These are phyloP conservation scores for Oryzias dopingdopingensis DNA, from an alignment of 2,797 vertebrate species.

Conservation along the genomic window DNA sequence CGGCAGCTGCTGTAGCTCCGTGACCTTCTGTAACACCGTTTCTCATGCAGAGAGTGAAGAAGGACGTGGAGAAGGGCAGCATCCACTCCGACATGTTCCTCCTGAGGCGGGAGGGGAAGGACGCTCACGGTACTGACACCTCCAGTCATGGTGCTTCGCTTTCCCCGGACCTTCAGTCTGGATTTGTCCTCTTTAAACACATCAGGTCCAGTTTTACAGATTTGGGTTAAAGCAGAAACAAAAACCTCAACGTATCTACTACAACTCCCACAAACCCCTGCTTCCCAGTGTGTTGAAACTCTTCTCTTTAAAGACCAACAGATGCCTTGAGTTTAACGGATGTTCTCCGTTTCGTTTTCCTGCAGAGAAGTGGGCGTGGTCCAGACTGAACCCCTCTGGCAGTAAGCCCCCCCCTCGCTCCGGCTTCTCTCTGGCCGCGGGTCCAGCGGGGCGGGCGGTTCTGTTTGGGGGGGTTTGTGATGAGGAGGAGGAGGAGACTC, in stretches of 20 bases:
- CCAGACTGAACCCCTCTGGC: slow-evolving; percentile 83
- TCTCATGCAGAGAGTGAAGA: slow-evolving; percentile 85
- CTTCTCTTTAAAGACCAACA: no score
- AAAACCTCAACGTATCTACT: no score
- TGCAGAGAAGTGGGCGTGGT: slow-evolving; percentile 89
- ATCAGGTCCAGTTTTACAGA: no score
- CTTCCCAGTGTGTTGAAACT: no score
- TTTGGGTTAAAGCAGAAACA: no score
- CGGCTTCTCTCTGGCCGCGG: slow-evolving; percentile 82
- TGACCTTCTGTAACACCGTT: background rate
- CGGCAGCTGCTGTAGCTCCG: fast-evolving
- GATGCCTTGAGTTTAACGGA: background rate
- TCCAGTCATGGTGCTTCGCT: no score
- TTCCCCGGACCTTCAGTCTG: no score
- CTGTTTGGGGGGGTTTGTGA: slow-evolving; percentile 94
- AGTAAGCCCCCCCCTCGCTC: slow-evolving; percentile 87
- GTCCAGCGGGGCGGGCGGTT: slow-evolving; percentile 79
- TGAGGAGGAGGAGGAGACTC: slow-evolving; percentile 91
- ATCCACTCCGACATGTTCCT: slow-evolving; percentile 93
- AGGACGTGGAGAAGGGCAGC: slow-evolving; percentile 93
- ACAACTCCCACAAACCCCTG: no score
- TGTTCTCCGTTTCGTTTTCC: background rate
- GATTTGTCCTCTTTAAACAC: no score
- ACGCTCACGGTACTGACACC: slow-evolving; percentile 69
- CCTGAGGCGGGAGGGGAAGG: slow-evolving; percentile 81